phyloP scores from a whole-genome alignment of 2,797 vertebrate genomes.

The Coracias cyanogaster region DNA sequence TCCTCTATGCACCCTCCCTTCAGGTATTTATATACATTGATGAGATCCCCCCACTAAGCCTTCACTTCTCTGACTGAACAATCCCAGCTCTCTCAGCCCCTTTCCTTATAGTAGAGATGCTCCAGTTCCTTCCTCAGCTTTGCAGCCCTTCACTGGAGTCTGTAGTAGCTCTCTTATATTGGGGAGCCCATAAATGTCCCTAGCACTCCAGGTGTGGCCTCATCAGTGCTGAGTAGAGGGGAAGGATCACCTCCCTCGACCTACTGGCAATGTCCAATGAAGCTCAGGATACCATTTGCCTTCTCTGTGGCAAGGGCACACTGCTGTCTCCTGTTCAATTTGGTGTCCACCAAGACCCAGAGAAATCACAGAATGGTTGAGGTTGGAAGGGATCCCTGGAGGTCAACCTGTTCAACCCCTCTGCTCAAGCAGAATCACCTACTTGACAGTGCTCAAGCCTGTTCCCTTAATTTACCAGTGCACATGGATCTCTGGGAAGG shows the following conservation, averaged over 20 bases:
- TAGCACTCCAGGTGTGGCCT: background rate
- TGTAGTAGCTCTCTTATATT: background rate
- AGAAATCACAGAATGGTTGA: background rate
- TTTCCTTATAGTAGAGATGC: background rate
- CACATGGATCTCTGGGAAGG: background rate
- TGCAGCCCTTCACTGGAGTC: background rate
- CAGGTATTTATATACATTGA: background rate
- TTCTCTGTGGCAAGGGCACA: background rate
- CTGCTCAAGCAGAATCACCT: background rate
- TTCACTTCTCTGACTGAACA: background rate
- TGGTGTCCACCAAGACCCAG: background rate
- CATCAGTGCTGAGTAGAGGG: too few species aligned
- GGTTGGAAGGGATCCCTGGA: background rate
- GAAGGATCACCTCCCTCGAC: background rate
- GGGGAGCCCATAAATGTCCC: background rate
- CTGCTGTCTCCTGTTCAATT: background rate
- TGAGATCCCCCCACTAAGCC: too few species aligned
- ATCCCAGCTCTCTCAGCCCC: background rate
- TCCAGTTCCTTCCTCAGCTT: background rate
- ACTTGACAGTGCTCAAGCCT: background rate
- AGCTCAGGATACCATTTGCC: background rate
- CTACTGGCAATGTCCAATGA: too few species aligned
- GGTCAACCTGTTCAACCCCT: background rate
- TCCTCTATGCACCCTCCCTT: background rate
- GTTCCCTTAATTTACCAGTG: background rate